Percentiles rank a stretch among this genome's conserved stretches.
phyloP scores from a whole-genome alignment of 2,888 invertebrate species.

The Calephelis perditalis region DNA sequence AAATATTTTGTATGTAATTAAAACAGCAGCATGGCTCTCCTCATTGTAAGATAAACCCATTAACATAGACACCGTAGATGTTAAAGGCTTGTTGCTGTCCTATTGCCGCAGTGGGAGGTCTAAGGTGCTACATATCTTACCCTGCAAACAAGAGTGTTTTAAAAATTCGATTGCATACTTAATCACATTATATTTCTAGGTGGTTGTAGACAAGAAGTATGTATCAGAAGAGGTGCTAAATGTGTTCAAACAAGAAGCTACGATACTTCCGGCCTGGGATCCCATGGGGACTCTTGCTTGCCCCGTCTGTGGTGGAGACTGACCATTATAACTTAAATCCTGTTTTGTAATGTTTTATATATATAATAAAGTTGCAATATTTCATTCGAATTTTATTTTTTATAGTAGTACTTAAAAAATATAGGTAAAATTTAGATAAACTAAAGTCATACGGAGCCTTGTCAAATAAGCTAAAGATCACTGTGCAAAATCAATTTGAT shows the following conservation, averaged over 20 bases:
- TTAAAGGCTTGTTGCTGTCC: no score
- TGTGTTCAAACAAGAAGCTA: conserved; percentile 86
- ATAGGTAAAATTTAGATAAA: no score
- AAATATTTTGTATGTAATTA: no score
- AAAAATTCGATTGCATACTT: no score
- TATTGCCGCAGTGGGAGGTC: no score
- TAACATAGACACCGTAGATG: no score
- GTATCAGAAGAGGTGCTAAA: conserved; percentile 85
- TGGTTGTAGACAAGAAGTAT: conserved; percentile 91
- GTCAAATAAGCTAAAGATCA: no score
- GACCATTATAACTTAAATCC: background rate
- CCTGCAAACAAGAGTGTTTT: conserved; percentile 8
- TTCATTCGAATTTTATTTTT: background rate
- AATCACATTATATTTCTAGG: conserved; percentile 45
- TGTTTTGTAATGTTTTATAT: conserved; percentile 3
- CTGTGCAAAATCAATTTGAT: no score
- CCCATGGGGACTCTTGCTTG: conserved; percentile 92
- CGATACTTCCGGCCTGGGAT: conserved; percentile 93
- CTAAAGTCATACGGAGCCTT: no score
- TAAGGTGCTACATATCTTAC: background rate
- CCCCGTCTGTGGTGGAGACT: conserved; percentile 49
- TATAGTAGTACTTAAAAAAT: no score
- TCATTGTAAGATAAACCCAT: no score
- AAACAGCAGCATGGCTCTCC: no score
- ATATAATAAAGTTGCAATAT: conserved; percentile 17